These are phyloP conservation scores for Drosophila kurseongensis DNA, from an alignment of 1,140 invertebrate species.

Conservation along the genomic window DNA sequence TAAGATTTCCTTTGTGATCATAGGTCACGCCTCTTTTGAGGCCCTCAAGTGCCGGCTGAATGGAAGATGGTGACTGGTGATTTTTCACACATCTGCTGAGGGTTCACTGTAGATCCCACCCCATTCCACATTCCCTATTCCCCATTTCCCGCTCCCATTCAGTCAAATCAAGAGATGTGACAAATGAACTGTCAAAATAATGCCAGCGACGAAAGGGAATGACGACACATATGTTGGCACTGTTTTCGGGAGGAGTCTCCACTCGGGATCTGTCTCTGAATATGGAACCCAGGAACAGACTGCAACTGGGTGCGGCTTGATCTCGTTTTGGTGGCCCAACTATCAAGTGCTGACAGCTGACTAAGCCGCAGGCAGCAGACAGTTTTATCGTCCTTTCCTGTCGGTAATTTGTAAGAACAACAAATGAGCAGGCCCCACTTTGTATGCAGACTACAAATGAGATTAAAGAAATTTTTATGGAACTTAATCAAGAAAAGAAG, in stretches of 20 bases:
- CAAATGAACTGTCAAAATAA: slow-evolving; percentile 81
- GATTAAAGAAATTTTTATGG: background rate
- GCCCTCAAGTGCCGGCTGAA: slow-evolving; percentile 30
- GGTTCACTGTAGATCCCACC: slow-evolving; percentile 16
- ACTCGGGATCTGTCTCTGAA: background rate
- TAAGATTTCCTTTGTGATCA: slow-evolving; percentile 47
- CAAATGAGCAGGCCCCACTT: slow-evolving; percentile 5
- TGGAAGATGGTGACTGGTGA: slow-evolving; percentile 41
- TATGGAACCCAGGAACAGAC: slow-evolving; percentile 20
- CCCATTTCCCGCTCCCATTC: slow-evolving; percentile 21
- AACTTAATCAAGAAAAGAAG: no score
- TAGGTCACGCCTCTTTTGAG: slow-evolving; percentile 16
- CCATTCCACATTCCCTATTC: background rate
- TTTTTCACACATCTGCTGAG: slow-evolving; percentile 54
- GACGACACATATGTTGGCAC: slow-evolving; percentile 50
- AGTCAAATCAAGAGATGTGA: slow-evolving; percentile 71
- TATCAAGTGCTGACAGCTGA: slow-evolving; percentile 65
- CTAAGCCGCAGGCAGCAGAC: slow-evolving; percentile 63
- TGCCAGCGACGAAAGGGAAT: slow-evolving; percentile 54
- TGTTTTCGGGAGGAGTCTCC: slow-evolving; percentile 17
- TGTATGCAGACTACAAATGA: slow-evolving; percentile 1
- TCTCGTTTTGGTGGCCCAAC: slow-evolving; percentile 39
- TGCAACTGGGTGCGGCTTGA: slow-evolving; percentile 36
- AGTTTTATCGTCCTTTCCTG: slow-evolving; percentile 30
- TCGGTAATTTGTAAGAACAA: slow-evolving; percentile 45